Base-by-base conservation (phyloP, 2,888 invertebrate genomes). In the Autographa gamma region DNA sequence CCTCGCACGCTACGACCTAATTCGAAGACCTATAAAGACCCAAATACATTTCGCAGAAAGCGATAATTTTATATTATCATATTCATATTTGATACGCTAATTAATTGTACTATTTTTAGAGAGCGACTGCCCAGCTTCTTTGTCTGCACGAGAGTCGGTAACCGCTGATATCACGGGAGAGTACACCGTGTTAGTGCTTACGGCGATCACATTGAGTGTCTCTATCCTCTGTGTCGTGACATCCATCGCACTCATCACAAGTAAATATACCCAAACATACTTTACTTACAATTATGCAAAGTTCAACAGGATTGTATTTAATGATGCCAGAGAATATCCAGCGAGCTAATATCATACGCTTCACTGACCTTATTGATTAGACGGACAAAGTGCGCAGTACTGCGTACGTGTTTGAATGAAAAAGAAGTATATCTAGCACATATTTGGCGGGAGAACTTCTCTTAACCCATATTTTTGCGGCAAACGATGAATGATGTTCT, bases 131-230 rank as follows among this genome's bases (percentile, higher is more conserved):
- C 0, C n/a, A 3, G 32, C 31, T n/a, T 67, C 69, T 11, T 9
- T 3, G n/a, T 5, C 14, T 9, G 32, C 32, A 0, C 60, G 54
- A 13, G 16, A 19, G 0, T 5, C 41, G 11, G 6, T 13, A 6
- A 60, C 2, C 16, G 41, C n/a, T 41, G 74, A 72, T 7, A 63
- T 91, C 1, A 92, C 90, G 6, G 75, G 79, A 9, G 82, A 91
- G 0, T 71, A 88, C 2, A 86, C 90, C 6, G 87, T 93, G 8
- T 91, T 89, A 60, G 78, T 90, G 13, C 69, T 93, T 8, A 71
- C 85, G 11, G 62, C 85, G 0, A 65, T 90, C 1, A 90, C 84
- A 2, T 74, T 93, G 41, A 64, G 75, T 13, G 77, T 87, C 13
- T 86, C 91, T 0, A 63, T 85, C 0, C 69, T 90, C 9, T 86